These are phyloP conservation scores for Leuciscus waleckii DNA, from an alignment of 2,797 vertebrate species.

Conservation along the genomic window DNA sequence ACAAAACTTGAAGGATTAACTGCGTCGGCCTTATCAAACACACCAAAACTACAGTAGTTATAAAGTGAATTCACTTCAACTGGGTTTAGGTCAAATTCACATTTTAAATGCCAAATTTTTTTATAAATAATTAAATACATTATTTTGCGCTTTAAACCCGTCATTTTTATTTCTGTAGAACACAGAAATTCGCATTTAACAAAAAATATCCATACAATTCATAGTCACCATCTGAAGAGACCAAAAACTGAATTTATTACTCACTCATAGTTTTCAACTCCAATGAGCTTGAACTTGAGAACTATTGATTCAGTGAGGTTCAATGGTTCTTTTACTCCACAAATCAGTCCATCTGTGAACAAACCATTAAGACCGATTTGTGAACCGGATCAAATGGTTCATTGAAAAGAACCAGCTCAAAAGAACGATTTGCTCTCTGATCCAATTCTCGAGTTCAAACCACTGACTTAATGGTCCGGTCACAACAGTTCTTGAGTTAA, in stretches of 20 bases:
- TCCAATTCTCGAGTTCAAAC: slow-evolving; percentile 3
- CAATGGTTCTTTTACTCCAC: not conserved
- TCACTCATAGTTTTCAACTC: not conserved
- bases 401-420: not conserved
- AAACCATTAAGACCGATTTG: not conserved
- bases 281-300: not conserved
- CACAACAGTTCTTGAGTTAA: not conserved
- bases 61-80: not conserved
- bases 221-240: not conserved
- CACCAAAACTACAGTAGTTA: not conserved
- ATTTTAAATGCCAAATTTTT: not conserved
- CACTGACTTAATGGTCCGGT: slow-evolving; percentile 4
- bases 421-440: slow-evolving; percentile 7
- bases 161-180: not conserved
- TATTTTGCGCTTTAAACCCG: not conserved
- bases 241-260: not conserved
- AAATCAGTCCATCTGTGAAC: slow-evolving; percentile 1
- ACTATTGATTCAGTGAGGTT: not conserved
- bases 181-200: not conserved
- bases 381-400: not conserved
- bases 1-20: not conserved
- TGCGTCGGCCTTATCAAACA: not conserved
- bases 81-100: not conserved
- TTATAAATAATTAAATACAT: not conserved
- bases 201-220: not conserved